These are phyloP conservation scores for Oryzias melastigma DNA, from an alignment of 2,113 vertebrate species.

Conservation along the genomic window DNA sequence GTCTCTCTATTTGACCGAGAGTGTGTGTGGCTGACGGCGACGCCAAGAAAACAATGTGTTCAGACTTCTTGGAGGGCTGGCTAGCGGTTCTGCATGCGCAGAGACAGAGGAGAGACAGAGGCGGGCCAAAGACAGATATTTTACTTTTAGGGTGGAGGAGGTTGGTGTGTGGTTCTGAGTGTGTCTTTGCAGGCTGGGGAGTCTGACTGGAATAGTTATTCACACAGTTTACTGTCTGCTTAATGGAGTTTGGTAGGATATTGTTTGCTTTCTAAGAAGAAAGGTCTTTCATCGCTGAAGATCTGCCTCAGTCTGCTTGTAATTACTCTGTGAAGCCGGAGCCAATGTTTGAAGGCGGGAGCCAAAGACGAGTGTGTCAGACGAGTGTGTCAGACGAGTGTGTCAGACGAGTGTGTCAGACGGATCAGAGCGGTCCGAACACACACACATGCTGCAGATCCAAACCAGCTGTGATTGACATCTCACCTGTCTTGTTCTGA, in stretches of 20 bases:
- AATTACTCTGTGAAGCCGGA: slow-evolving; percentile 37
- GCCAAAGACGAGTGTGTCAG: slow-evolving; percentile 34
- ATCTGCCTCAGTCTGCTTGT: slow-evolving; percentile 35
- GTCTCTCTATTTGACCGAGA: slow-evolving; percentile 32
- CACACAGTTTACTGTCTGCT: slow-evolving; percentile 11
- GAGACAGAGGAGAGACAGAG: slow-evolving; percentile 15
- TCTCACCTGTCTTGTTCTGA: slow-evolving; percentile 20
- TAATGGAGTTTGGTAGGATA: slow-evolving; percentile 15
- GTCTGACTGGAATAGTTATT: slow-evolving; percentile 33
- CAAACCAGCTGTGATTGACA: not conserved
- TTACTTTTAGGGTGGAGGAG: slow-evolving; percentile 54
- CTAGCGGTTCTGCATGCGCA: slow-evolving; percentile 24
- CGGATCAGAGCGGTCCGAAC: not conserved
- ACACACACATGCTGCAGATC: slow-evolving; percentile 5
- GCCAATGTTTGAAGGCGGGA: slow-evolving; percentile 34
- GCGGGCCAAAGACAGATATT: slow-evolving; percentile 44
- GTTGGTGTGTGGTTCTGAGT: slow-evolving; percentile 18
- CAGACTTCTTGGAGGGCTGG: slow-evolving; percentile 46
- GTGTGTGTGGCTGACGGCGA: slow-evolving; percentile 32
- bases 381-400: slow-evolving; percentile 19
- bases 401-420: slow-evolving; percentile 31
- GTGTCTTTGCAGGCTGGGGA: slow-evolving; percentile 44
- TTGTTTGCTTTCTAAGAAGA: slow-evolving; percentile 52
- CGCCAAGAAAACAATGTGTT: slow-evolving; percentile 66
- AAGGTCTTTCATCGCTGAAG: slow-evolving; percentile 26